Percentiles rank a stretch among this genome's conserved stretches.
Conservation (phyloP, 2,888 invertebrate species). For the Erebia epiphron region DNA sequence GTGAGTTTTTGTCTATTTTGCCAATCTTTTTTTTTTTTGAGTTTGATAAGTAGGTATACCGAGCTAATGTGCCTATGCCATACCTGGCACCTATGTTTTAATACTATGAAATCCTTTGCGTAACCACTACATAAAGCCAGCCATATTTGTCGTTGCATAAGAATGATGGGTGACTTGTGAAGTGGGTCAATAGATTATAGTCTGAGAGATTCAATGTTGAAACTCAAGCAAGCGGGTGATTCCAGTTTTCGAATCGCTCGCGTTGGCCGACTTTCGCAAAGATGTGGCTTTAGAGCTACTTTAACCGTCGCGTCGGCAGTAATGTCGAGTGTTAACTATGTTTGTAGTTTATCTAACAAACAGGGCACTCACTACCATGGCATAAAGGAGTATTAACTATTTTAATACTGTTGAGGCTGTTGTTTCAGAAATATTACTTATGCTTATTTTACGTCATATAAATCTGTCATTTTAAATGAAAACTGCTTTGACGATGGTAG, state of each 20-base stretch:
- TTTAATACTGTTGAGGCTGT: no score
- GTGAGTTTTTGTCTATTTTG: no score
- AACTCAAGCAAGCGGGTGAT: slow-evolving; percentile 27
- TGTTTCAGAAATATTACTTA: no score
- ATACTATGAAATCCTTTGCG: slow-evolving; percentile 24
- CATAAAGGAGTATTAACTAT: no score
- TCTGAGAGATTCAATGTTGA: slow-evolving; percentile 37
- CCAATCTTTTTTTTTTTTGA: no score
- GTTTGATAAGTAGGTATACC: no score
- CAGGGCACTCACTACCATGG: no score
- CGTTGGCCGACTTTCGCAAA: slow-evolving; percentile 23
- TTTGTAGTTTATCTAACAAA: no score
- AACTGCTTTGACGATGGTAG: no score
- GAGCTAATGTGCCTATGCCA: background rate
- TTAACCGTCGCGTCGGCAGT: background rate
- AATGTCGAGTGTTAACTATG: no score
- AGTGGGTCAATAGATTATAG: slow-evolving; percentile 41
- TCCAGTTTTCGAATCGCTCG: slow-evolving; percentile 29
- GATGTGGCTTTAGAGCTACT: slow-evolving; percentile 13
- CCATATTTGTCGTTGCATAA: slow-evolving; percentile 34
- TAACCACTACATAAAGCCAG: slow-evolving; percentile 27
- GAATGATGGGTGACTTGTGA: slow-evolving; percentile 33
- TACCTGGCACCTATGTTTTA: slow-evolving; percentile 8
- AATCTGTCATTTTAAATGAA: no score
- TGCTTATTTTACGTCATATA: no score